These are phyloP conservation scores for Himalopsyche anomala DNA, from an alignment of 2,888 invertebrate species.

Conservation along the genomic window DNA sequence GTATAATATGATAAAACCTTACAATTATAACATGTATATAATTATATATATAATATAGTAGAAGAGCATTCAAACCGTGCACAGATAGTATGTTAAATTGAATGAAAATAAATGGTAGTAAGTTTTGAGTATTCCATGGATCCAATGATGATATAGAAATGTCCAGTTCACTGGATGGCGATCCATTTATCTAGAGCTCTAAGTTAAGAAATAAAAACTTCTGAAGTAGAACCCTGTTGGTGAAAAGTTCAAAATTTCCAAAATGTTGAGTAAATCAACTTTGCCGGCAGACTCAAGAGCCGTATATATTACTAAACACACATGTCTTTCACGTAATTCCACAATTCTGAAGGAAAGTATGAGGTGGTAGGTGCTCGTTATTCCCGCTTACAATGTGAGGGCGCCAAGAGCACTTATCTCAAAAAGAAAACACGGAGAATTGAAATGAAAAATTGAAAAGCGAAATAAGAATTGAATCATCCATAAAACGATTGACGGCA, in stretches of 20 bases:
- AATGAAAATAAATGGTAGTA: no score
- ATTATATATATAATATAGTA: no score
- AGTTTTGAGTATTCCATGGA: no score
- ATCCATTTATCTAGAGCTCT: neutral
- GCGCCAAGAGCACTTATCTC: slow-evolving; percentile 26
- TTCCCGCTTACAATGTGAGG: slow-evolving; percentile 11
- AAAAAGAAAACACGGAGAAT: slow-evolving; percentile 22
- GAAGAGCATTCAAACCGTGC: no score
- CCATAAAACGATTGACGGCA: neutral
- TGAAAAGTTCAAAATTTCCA: neutral
- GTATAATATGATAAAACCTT: no score
- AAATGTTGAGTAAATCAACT: slow-evolving; percentile 3
- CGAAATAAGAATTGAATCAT: slow-evolving; percentile 41
- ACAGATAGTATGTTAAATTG: no score
- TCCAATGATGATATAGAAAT: no score
- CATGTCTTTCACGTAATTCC: slow-evolving; percentile 29
- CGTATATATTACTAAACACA: slow-evolving; percentile 19
- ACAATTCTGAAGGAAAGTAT: slow-evolving; percentile 20
- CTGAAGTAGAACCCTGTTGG: neutral
- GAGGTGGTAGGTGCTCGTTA: neutral
- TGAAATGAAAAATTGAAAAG: slow-evolving; percentile 41
- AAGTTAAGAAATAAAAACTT: neutral
- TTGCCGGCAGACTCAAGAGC: slow-evolving; percentile 31
- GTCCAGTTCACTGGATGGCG: no score
- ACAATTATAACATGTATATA: no score